Evolutionary conservation across 2,113 vertebrate species (phyloP).

Genomic region (Stegostoma tigrinum): DNA sequence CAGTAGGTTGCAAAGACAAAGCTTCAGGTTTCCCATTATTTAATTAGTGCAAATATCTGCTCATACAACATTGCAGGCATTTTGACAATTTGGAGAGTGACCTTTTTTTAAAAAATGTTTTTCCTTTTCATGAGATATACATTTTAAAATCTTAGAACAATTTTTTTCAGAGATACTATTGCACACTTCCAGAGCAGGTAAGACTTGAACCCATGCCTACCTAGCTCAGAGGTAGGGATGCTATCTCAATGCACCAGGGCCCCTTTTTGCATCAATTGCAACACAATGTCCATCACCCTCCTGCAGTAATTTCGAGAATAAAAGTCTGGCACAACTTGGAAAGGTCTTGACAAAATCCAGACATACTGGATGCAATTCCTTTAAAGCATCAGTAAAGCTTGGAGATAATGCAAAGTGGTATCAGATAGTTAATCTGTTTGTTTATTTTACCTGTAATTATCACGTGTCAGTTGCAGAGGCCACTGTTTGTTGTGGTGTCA

Average conservation of each 20-base stretch:
- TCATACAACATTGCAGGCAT: background rate
- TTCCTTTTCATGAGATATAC: no score
- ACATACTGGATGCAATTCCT: background rate
- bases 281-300: background rate
- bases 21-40: background rate
- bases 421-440: constrained; percentile 19
- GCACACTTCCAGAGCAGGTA: no score
- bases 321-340: background rate
- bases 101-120: background rate
- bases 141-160: no score
- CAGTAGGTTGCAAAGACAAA: background rate
- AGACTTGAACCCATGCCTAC: no score
- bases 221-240: no score
- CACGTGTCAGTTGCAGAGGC: background rate
- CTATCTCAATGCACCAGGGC: no score
- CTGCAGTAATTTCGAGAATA: background rate
- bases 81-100: background rate
- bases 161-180: background rate
- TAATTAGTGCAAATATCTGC: background rate
- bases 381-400: background rate
- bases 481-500: background rate
- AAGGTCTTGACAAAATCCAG: background rate
- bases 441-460: constrained; percentile 25
- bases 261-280: background rate
- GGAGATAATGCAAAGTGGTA: background rate